Percentiles rank a stretch among this genome's conserved stretches.
Conservation (phyloP, 2,797 vertebrate genomes). For the Aselliscus stoliczkanus region DNA sequence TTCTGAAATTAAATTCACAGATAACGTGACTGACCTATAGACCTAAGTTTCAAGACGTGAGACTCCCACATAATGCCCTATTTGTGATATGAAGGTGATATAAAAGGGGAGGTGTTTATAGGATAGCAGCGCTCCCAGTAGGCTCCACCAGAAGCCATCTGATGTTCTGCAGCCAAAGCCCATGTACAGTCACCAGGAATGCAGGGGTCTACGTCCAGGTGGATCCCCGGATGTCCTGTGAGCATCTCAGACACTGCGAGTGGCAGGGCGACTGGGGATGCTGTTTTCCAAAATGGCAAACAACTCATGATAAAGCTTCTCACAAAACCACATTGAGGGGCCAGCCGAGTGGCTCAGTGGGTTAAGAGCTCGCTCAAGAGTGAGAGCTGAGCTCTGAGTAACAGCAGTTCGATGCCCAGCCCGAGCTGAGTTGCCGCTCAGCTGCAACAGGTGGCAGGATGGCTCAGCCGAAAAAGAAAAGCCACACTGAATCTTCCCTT, state of each 20-base stretch:
- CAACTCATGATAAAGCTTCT: not conserved
- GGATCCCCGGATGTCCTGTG: rapidly evolving
- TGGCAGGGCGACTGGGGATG: rapidly evolving
- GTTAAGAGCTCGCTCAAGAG: no score
- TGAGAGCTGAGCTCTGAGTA: no score
- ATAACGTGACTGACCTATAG: not conserved
- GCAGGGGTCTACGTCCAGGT: not conserved
- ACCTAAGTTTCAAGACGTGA: not conserved
- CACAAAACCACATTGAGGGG: not conserved
- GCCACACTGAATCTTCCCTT: not conserved
- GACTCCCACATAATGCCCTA: not conserved
- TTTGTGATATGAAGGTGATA: not conserved
- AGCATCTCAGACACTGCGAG: not conserved
- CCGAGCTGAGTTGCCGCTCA: no score
- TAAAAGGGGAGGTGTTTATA: not conserved
- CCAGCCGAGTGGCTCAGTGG: no score
- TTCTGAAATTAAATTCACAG: not conserved
- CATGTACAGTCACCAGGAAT: not conserved
- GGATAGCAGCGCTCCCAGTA: not conserved
- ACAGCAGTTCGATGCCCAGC: no score
- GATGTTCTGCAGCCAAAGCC: not conserved
- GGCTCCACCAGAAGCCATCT: not conserved
- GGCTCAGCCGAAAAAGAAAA: no score
- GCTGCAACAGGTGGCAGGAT: no score
- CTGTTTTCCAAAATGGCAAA: not conserved